Conservation (phyloP, 2,113 vertebrate species). For the Ibidorhyncha struthersii region DNA sequence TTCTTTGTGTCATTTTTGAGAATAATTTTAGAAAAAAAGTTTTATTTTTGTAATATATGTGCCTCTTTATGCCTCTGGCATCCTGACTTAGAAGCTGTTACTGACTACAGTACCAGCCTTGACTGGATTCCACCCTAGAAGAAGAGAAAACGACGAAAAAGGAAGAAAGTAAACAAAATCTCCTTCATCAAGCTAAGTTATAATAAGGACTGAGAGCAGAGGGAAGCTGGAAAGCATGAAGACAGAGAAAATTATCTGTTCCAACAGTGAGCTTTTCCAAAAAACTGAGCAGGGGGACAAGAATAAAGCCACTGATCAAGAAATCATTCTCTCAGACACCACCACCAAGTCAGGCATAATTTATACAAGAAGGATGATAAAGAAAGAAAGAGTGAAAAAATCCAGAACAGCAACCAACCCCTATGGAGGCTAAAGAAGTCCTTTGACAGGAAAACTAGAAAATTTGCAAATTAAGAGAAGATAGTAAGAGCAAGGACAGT, state of each 20-base stretch:
- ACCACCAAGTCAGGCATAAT: not conserved
- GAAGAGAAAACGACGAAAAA: not conserved
- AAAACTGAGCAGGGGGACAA: not conserved
- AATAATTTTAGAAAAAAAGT: not conserved
- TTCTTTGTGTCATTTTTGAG: not conserved
- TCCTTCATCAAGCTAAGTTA: not conserved
- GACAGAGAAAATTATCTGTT: not conserved
- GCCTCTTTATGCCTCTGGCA: not conserved
- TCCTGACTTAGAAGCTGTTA: not conserved
- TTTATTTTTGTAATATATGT: not conserved
- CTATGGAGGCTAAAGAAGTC: not conserved
- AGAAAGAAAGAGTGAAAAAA: not conserved
- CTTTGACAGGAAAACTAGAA: not conserved
- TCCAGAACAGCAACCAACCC: not conserved
- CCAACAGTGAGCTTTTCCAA: not conserved
- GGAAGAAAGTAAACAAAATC: not conserved
- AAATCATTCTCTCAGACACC: not conserved
- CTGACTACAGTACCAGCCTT: not conserved
- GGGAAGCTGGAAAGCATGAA: not conserved
- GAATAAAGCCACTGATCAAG: not conserved
- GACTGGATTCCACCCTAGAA: not conserved
- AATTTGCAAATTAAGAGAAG: not conserved
- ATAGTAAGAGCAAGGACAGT: not conserved
- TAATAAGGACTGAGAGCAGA: not conserved
- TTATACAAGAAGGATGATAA: not conserved